Percentiles rank a stretch among this genome's conserved stretches.
These are phyloP conservation scores for Ceyx margarethae DNA, from an alignment of 2,113 vertebrate species.

Conservation along the genomic window DNA sequence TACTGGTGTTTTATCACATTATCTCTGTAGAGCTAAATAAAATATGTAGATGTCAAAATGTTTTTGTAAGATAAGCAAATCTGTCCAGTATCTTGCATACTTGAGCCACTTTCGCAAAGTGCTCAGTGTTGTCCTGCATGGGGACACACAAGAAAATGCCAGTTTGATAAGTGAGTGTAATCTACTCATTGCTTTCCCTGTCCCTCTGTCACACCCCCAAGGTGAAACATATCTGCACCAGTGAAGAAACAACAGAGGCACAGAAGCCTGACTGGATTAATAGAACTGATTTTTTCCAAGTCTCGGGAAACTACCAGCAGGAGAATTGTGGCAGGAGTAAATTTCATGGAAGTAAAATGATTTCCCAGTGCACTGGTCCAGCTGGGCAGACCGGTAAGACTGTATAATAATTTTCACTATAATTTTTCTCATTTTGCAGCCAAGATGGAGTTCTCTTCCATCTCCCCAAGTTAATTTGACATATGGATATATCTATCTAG, in stretches of 20 bases:
- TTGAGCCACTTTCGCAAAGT: not conserved
- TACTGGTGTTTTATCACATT: not conserved
- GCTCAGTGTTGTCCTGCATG: not conserved
- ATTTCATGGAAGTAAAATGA: not conserved
- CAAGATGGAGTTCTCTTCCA: not conserved
- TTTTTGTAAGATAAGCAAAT: not conserved
- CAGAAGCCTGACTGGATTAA: slow-evolving; percentile 25
- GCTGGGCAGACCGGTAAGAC: slow-evolving; percentile 41
- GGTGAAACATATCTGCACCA: not conserved
- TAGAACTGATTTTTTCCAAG: slow-evolving; percentile 65
- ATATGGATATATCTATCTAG: not conserved
- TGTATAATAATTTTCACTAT: not conserved
- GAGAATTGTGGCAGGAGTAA: not conserved
- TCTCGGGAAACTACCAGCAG: slow-evolving; percentile 34
- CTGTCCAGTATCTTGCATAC: not conserved
- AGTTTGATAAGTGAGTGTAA: not conserved
- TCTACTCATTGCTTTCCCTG: not conserved
- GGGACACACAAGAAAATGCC: not conserved
- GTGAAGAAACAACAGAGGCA: not conserved
- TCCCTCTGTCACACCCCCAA: not conserved
- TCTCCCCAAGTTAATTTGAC: not conserved
- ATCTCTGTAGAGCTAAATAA: not conserved
- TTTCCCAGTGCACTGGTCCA: not conserved
- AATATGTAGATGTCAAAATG: not conserved
- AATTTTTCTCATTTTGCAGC: not conserved